phyloP scores from a whole-genome alignment of 2,888 invertebrate species.

The Athalia rosae region DNA sequence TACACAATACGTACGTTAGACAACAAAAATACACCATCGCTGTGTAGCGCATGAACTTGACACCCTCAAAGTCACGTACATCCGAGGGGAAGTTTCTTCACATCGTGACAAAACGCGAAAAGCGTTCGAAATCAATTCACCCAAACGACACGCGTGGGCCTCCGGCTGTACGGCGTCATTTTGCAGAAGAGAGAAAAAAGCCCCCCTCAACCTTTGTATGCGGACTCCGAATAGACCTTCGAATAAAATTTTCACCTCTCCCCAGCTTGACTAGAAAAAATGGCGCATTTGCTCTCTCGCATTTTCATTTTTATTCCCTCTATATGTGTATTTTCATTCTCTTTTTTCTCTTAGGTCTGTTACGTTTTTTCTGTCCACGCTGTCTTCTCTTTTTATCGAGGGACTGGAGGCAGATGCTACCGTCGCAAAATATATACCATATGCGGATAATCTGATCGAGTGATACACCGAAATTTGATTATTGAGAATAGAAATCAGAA shows the following conservation, averaged over 20 bases:
- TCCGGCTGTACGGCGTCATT: neutral
- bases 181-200: neutral
- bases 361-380: no score
- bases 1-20: neutral
- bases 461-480: neutral
- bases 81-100: constrained; percentile 14
- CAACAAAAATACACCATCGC: neutral
- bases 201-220: neutral
- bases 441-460: neutral
- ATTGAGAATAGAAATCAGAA: neutral
- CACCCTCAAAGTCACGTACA: constrained; percentile 18
- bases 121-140: constrained; percentile 5
- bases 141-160: constrained; percentile 1
- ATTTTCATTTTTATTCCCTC: no score
- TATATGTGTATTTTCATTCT: no score
- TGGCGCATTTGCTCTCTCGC: neutral
- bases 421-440: neutral
- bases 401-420: neutral
- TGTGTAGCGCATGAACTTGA: neutral
- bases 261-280: neutral
- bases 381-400: neutral
- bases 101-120: neutral
- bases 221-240: neutral
- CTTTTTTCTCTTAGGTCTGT: no score
- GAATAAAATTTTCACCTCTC: neutral